Conservation (phyloP, 1,140 invertebrate genomes). For the Episyrphus balteatus region DNA sequence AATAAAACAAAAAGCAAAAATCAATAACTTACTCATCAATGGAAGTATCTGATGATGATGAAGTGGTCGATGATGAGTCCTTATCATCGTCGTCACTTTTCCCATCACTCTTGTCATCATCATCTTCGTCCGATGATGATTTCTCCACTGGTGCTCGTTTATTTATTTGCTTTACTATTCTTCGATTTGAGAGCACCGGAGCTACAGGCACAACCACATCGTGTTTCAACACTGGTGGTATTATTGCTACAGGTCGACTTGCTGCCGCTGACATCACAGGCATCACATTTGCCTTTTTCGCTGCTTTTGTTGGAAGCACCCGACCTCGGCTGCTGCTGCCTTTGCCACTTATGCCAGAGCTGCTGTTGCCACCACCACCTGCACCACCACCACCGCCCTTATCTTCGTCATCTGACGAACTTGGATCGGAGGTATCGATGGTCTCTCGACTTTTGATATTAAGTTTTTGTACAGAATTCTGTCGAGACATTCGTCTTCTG, state of each 20-base stretch:
- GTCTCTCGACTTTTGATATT: constrained; percentile 5
- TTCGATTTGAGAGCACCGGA: too few relatives aligned
- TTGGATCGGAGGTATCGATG: background rate
- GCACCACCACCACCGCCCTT: background rate
- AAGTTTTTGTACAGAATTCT: constrained; percentile 5
- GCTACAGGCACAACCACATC: too few relatives aligned
- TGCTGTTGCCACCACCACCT: background rate
- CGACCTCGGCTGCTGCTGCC: too few relatives aligned
- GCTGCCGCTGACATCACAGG: background rate
- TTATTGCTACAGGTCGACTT: background rate
- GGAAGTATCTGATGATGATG: background rate
- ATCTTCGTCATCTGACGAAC: background rate
- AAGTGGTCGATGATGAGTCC: background rate
- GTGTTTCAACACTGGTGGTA: too few relatives aligned
- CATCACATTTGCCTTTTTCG: too few relatives aligned
- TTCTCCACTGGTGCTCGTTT: background rate
- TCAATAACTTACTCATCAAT: too few relatives aligned
- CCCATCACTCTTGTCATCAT: constrained; percentile 12
- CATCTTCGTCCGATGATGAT: constrained; percentile 7
- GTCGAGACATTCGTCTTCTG: constrained; percentile 3
- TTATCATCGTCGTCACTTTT: constrained; percentile 11
- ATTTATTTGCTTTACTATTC: background rate
- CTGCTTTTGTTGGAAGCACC: too few relatives aligned
- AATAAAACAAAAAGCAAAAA: too few relatives aligned
- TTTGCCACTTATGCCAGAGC: background rate